Evolutionary conservation across 37 sponge, comb jelly and placozoan genomes (phyloP).

Genomic region (Haliclona indistincta): DNA sequence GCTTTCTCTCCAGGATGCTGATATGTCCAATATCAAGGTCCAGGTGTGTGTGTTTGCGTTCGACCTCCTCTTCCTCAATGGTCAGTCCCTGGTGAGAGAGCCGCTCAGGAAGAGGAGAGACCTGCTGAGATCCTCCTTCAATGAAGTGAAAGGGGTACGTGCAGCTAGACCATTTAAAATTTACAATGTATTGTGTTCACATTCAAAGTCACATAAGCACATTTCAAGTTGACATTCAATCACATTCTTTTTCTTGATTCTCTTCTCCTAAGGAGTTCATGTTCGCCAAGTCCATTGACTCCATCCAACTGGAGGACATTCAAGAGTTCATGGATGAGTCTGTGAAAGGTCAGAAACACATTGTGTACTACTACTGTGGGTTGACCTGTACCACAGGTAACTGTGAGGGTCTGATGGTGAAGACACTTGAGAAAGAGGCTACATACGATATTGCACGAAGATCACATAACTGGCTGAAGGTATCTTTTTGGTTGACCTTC

Average conservation of each 20-base stretch:
- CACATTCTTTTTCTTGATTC: no score
- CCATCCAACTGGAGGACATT: slow-evolving; percentile 78
- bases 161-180: no score
- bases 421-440: slow-evolving; percentile 90
- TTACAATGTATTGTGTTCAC: no score
- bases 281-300: slow-evolving; percentile 73
- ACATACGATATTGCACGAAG: slow-evolving; percentile 97
- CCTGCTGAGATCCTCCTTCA: slow-evolving; percentile 82
- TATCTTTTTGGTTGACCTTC: no score
- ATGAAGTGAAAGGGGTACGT: slow-evolving; percentile 86
- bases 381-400: no score
- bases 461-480: slow-evolving; percentile 99
- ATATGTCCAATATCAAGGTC: slow-evolving; percentile 81
- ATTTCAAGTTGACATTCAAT: background rate
- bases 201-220: background rate
- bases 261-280: slow-evolving; percentile 76
- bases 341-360: slow-evolving; percentile 92
- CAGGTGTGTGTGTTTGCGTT: slow-evolving; percentile 98
- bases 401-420: slow-evolving; percentile 99
- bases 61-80: slow-evolving; percentile 95
- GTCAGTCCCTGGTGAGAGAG: slow-evolving; percentile 86
- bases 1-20: slow-evolving; percentile 68
- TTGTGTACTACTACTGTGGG: no score
- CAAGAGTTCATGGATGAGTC: slow-evolving; percentile 92
- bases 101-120: slow-evolving; percentile 80